Conservation (phyloP, 2,797 vertebrate species). For the Spizella passerina region DNA sequence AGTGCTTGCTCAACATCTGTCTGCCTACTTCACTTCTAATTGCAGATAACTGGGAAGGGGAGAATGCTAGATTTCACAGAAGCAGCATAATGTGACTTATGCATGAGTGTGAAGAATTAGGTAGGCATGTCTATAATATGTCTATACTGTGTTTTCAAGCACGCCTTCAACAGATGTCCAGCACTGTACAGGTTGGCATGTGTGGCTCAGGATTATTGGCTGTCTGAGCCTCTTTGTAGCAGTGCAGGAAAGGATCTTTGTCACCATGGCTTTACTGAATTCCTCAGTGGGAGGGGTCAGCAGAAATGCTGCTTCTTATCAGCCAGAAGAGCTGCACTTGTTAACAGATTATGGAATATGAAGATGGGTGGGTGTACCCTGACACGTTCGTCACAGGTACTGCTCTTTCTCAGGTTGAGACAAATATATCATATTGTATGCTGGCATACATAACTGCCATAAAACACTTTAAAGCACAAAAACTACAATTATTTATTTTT, state of each 20-base stretch:
- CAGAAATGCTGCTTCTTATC: conserved; percentile 7
- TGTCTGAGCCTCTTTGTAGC: background rate
- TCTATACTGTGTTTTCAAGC: background rate
- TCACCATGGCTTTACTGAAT: background rate
- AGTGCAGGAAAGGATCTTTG: background rate
- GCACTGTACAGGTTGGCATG: background rate
- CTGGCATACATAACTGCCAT: background rate
- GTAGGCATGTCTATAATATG: background rate
- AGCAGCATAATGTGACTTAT: background rate
- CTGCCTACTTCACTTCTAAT: conserved; percentile 24
- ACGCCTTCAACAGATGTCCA: background rate
- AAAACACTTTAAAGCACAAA: background rate
- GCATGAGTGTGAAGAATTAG: background rate
- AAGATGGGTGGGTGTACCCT: background rate
- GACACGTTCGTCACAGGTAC: background rate
- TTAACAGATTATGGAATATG: background rate
- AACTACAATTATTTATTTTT: background rate
- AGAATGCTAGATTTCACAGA: background rate
- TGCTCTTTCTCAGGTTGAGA: background rate
- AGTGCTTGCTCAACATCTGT: conserved; percentile 44
- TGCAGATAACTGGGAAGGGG: background rate
- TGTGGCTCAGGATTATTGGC: background rate
- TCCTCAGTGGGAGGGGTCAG: background rate
- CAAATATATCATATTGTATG: background rate
- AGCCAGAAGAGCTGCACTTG: background rate